Evolutionary conservation across 30 jellyfish, hydroid and myxozoan species (phyloP), one percentile per base, ranked within the genome.

Genomic region (Aurelia aurita): DNA sequence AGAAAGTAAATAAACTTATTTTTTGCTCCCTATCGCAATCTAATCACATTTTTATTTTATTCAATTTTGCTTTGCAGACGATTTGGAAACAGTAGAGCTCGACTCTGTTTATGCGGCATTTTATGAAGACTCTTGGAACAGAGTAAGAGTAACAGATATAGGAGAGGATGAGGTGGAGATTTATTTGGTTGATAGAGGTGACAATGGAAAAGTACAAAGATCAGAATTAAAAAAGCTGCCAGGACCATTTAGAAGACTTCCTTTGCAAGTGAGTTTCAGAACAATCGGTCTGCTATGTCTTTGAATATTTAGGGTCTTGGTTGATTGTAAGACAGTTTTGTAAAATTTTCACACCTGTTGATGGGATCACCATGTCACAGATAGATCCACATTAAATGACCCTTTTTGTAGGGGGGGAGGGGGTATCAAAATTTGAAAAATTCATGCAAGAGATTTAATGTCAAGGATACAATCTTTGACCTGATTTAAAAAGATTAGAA

Each of bases 101-200:
- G 92, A 74, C 22, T 11, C 83, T 19, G 76, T 74, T 51, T 93
- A 87, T 68, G 98, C 96, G 7, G 98, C 96, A 7, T 88, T 49
- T 43, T 66, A 21, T 57, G 97, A 81, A 58, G 96, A 88, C 23
- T 66, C 88, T 47, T 87, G 97, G 97, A 69, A 81, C 65, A 96
- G 98, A 28, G 97, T 54, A 9, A 70, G 59, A 54, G 81, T 93
- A 10, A 57, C 86, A 19, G 91, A 80, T 23, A 62, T 83, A 46
- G 61, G 62, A 16, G 94, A 63, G 2, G 94, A 76, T 47, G 94
- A 87, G 15, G 86, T 55, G 31, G 82, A 69, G 46, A 77, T 91
- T 14, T 68, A 59, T 31, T 85, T 93, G 31, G 84, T 87, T 22
- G 98, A 93, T 73, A 87, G 87, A 44, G 98, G 98, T 14, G 90